These are phyloP conservation scores for Oceanodroma leucorhoa DNA, from an alignment of 2,797 vertebrate species.

Conservation along the genomic window DNA sequence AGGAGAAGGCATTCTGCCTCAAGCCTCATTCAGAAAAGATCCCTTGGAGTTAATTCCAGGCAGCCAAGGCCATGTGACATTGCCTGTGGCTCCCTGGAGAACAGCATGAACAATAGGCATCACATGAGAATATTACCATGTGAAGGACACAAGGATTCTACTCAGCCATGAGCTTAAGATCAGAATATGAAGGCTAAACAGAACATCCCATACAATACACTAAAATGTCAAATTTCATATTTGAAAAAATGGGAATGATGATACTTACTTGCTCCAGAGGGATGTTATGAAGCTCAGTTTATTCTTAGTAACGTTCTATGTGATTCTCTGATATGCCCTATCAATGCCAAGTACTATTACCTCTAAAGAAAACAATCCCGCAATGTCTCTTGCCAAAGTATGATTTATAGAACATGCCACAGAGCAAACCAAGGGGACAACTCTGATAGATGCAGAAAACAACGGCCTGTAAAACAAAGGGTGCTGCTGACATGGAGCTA, in stretches of 20 bases:
- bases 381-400: background rate
- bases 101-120: background rate
- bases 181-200: background rate
- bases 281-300: background rate
- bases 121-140: background rate
- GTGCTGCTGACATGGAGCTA: background rate
- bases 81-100: accelerated
- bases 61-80: background rate
- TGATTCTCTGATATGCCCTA: background rate
- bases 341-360: background rate
- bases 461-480: background rate
- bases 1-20: background rate
- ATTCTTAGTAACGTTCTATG: background rate
- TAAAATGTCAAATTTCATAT: background rate
- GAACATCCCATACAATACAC: background rate
- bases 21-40: background rate
- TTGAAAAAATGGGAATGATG: background rate
- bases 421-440: background rate
- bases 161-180: background rate
- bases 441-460: background rate
- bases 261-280: background rate
- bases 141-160: background rate
- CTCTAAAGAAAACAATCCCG: background rate
- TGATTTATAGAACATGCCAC: background rate
- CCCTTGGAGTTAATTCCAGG: background rate